phyloP scores from a whole-genome alignment of 2,888 invertebrate genomes.

The Hyposoter didymator region DNA sequence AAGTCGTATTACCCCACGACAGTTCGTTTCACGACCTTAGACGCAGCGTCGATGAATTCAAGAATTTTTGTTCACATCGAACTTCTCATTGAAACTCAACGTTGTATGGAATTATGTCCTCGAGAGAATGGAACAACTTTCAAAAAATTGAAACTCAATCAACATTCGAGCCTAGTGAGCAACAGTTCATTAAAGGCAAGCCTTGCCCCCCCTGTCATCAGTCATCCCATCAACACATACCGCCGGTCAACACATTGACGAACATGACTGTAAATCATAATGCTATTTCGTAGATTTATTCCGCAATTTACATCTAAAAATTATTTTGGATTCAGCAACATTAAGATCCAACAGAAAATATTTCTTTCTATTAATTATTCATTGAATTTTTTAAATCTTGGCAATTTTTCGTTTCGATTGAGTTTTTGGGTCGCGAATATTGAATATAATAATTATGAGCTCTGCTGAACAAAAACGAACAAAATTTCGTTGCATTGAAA shows the following conservation, averaged over 20 bases:
- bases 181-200: background rate
- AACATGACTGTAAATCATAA: no score
- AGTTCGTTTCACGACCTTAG: background rate
- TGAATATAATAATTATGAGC: no score
- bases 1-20: background rate
- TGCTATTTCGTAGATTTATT: background rate
- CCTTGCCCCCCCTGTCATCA: background rate
- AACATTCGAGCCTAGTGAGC: background rate
- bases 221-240: background rate
- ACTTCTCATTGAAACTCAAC: background rate
- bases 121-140: background rate
- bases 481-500: no score
- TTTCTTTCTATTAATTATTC: no score
- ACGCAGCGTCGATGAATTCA: no score
- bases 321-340: no score
- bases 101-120: background rate
- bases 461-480: no score
- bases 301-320: background rate
- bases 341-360: no score
- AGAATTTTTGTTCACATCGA: background rate
- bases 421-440: no score
- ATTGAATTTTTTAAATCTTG: no score
- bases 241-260: background rate
- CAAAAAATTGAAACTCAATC: background rate
- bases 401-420: no score